phyloP scores from a whole-genome alignment of 2,113 vertebrate species.

The Sylvia atricapilla region DNA sequence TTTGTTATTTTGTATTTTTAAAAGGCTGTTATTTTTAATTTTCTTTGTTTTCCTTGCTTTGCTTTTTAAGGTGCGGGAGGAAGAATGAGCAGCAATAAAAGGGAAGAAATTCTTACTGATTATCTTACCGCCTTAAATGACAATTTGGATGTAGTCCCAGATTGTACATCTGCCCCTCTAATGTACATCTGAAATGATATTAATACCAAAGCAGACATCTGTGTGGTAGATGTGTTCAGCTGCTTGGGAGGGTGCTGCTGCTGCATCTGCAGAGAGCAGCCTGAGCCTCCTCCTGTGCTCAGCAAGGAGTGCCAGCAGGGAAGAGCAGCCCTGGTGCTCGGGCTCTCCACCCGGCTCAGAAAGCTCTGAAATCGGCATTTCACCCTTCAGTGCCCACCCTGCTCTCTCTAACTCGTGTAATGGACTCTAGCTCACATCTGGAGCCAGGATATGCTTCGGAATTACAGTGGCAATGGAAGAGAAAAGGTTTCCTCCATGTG shows the following conservation, averaged over 20 bases:
- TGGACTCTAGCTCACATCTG: neutral
- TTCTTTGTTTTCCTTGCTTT: neutral
- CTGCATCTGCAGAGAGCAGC: neutral
- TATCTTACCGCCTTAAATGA: neutral
- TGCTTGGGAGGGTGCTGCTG: neutral
- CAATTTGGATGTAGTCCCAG: slow-evolving; percentile 43
- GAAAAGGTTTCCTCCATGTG: neutral
- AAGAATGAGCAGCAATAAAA: neutral
- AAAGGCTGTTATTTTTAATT: neutral
- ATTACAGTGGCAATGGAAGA: neutral
- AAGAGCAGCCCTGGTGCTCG: rapidly evolving
- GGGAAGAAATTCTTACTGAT: neutral
- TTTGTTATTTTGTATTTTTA: neutral
- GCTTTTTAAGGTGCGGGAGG: neutral
- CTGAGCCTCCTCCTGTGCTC: neutral
- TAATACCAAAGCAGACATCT: slow-evolving; percentile 20
- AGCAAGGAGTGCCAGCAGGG: neutral
- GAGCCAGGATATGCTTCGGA: neutral
- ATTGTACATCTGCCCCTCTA: slow-evolving; percentile 26
- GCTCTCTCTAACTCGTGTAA: neutral
- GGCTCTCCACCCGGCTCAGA: neutral
- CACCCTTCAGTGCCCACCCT: neutral
- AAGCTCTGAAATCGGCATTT: neutral
- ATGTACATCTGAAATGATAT: slow-evolving; percentile 38
- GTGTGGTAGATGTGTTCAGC: neutral